A percentile compares a stretch with the other conserved stretches of the same genome.
phyloP scores from a whole-genome alignment of 2,797 vertebrate genomes.

The Neosilurus hyrtlii region DNA sequence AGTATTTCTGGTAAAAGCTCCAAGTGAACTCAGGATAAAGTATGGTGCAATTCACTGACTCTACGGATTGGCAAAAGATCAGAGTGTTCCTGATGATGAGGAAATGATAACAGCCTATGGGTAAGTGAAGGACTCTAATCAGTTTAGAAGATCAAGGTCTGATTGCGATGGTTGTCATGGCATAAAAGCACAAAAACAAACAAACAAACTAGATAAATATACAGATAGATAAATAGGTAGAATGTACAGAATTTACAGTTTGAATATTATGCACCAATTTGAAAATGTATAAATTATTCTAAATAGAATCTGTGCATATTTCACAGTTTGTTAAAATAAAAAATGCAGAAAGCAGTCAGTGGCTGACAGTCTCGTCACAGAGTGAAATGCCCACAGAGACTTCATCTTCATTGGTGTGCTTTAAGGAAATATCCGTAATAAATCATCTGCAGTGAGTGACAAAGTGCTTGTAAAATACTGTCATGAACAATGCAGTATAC shows the following conservation, averaged over 20 bases:
- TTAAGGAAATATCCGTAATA: neutral
- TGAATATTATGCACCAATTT: neutral
- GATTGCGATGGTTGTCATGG: neutral
- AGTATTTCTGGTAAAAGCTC: neutral
- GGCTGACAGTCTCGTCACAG: neutral
- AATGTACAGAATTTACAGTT: neutral
- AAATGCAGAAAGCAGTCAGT: neutral
- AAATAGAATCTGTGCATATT: neutral
- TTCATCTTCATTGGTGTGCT: neutral
- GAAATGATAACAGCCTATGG: neutral
- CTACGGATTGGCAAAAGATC: conserved; percentile 9
- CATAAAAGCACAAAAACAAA: neutral
- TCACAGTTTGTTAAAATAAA: neutral
- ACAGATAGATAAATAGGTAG: too few relatives aligned
- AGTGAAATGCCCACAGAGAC: neutral
- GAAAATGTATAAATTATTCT: neutral
- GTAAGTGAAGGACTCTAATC: conserved; percentile 33
- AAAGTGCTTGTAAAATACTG: neutral
- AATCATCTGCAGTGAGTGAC: neutral
- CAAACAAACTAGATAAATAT: neutral
- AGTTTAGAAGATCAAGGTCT: conserved; percentile 15
- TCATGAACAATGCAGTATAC: neutral
- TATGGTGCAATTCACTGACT: neutral
- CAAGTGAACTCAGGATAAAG: neutral
- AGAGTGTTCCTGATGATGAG: conserved; percentile 33